These are phyloP conservation scores for Xylocampa areola DNA, from an alignment of 2,888 invertebrate species.

Conservation along the genomic window DNA sequence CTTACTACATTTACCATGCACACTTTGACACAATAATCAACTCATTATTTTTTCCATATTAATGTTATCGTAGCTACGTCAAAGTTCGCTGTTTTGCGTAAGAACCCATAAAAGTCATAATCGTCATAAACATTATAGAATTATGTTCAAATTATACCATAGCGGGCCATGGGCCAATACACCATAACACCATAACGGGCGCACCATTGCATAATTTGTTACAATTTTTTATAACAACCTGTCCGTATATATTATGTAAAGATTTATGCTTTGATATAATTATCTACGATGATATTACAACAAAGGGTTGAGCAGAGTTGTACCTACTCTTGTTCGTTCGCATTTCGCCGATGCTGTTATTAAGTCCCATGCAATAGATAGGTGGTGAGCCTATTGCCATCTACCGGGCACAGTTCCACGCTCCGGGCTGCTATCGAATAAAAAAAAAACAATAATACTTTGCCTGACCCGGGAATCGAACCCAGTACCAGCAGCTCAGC, in stretches of 20 bases:
- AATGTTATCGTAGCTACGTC: slow-evolving; percentile 42
- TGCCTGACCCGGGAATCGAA: too few relatives aligned
- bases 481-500: too few relatives aligned
- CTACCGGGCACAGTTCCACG: too few relatives aligned
- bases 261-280: slow-evolving; percentile 23
- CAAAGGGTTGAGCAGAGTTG: too few relatives aligned
- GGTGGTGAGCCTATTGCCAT: too few relatives aligned
- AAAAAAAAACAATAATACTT: too few relatives aligned
- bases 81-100: slow-evolving; percentile 52
- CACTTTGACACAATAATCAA: slow-evolving; percentile 32
- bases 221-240: slow-evolving; percentile 39
- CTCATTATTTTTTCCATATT: slow-evolving; percentile 38
- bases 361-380: too few relatives aligned
- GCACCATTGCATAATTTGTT: slow-evolving; percentile 46
- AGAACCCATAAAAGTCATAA: slow-evolving; percentile 54
- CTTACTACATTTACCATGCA: slow-evolving; percentile 21
- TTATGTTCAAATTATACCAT: slow-evolving; percentile 61
- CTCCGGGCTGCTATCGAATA: too few relatives aligned
- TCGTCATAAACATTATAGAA: slow-evolving; percentile 61
- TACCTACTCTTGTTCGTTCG: too few relatives aligned
- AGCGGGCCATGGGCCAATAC: slow-evolving; percentile 43
- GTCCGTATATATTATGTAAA: slow-evolving; percentile 38
- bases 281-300: too few relatives aligned
- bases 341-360: too few relatives aligned
- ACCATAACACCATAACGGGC: slow-evolving; percentile 43